phyloP scores from a whole-genome alignment of 2,113 vertebrate species.

The Ameiurus melas region DNA sequence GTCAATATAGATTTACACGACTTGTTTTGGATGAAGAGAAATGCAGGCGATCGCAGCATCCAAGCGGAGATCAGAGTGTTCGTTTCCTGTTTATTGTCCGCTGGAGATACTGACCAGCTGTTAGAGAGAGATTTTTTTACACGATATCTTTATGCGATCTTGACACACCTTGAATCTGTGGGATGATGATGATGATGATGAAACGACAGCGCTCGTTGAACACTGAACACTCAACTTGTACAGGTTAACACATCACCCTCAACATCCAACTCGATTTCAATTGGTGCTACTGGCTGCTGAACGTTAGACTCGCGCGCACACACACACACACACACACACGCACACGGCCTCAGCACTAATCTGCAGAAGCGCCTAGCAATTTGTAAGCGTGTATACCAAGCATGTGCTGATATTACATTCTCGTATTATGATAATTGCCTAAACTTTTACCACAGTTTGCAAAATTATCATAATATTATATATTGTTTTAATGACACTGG shows the following conservation, averaged over 20 bases:
- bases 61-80: not conserved
- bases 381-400: constrained; percentile 3
- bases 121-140: not conserved
- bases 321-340: not conserved
- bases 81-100: not conserved
- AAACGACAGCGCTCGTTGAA: not conserved
- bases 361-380: not conserved
- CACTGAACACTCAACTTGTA: not conserved
- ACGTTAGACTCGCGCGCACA: not conserved
- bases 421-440: constrained; percentile 4
- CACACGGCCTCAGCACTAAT: constrained; percentile 1
- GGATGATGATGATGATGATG: not conserved
- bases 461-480: constrained; percentile 14
- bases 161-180: not conserved
- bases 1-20: not conserved
- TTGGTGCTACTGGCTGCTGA: not conserved
- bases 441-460: constrained; percentile 17
- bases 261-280: not conserved
- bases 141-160: not conserved
- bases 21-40: not conserved
- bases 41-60: not conserved
- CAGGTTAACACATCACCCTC: not conserved
- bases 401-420: constrained; percentile 3
- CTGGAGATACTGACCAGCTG: not conserved
- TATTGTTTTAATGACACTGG: not conserved